phyloP scores from a whole-genome alignment of 2,113 vertebrate genomes.

The Daphoenositta chrysoptera region DNA sequence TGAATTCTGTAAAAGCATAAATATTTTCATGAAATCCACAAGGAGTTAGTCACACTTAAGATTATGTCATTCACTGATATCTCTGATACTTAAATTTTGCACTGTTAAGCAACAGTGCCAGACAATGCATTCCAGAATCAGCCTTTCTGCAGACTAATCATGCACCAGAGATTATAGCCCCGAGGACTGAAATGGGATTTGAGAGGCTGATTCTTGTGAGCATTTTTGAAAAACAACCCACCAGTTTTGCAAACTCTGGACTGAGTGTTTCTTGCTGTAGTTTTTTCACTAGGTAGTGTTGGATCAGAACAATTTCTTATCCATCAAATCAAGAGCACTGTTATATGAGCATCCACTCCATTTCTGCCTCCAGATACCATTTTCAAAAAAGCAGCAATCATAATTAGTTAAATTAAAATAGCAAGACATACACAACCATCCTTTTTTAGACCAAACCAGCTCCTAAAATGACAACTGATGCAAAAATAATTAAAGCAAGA shows the following conservation, averaged over 20 bases:
- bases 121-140: not conserved
- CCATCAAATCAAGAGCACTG: not conserved
- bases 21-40: not conserved
- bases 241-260: not conserved
- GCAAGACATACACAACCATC: conserved; percentile 63
- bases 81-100: not conserved
- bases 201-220: not conserved
- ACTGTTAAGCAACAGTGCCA: not conserved
- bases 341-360: conserved; percentile 4
- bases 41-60: not conserved
- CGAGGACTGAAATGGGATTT: not conserved
- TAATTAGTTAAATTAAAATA: conserved; percentile 76
- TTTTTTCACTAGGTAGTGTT: not conserved
- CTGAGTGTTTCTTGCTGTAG: not conserved
- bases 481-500: conserved; percentile 78
- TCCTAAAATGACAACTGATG: conserved; percentile 75
- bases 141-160: not conserved
- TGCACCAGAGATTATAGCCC: not conserved
- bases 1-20: not conserved
- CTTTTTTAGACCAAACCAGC: conserved; percentile 68
- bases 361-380: conserved; percentile 41
- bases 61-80: not conserved
- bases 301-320: not conserved
- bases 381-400: conserved; percentile 64
- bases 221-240: not conserved